phyloP scores from a whole-genome alignment of 2,113 vertebrate species.

The Chrysemys picta region DNA sequence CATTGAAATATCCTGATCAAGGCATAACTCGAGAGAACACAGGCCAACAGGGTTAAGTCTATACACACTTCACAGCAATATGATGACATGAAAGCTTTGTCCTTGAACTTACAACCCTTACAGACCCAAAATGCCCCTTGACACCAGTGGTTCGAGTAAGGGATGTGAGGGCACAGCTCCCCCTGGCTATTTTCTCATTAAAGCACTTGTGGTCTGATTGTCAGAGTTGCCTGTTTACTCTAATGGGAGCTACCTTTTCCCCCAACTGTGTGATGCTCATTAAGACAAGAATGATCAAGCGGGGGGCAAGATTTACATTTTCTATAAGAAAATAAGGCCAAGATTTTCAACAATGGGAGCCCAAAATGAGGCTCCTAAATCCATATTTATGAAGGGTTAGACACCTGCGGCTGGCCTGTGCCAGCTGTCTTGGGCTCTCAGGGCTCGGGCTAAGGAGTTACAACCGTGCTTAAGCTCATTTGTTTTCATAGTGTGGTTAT shows the following conservation, averaged over 20 bases:
- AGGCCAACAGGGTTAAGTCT: not conserved
- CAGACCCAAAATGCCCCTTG: not conserved
- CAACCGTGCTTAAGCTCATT: not conserved
- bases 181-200: fast-evolving
- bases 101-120: not conserved
- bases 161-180: not conserved
- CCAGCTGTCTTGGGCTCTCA: not conserved
- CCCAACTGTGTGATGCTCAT: not conserved
- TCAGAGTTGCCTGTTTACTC: fast-evolving
- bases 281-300: not conserved
- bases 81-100: not conserved
- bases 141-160: not conserved
- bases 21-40: not conserved
- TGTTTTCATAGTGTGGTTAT: not conserved
- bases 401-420: not conserved
- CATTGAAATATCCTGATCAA: not conserved
- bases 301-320: not conserved
- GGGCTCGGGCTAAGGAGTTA: not conserved
- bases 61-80: not conserved
- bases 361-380: not conserved
- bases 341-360: not conserved
- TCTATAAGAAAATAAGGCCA: not conserved
- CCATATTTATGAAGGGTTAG: not conserved
- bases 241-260: not conserved
- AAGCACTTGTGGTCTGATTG: not conserved